Conservation (phyloP, 2,797 vertebrate genomes). For the Falco cherrug region DNA sequence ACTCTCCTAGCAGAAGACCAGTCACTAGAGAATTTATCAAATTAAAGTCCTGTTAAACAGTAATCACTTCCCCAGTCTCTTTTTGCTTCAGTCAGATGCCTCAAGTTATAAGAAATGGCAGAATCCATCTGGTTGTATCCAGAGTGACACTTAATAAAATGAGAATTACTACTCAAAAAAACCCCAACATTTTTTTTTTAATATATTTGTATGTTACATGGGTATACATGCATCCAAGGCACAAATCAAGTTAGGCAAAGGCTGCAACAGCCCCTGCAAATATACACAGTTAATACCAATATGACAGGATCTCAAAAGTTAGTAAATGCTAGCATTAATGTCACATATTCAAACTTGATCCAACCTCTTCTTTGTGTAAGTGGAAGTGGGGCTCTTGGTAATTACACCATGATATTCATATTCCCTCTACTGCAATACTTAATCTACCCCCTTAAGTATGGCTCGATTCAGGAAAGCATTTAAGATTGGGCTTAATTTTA, state of each 20-base stretch:
- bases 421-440: background rate
- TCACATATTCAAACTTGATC: background rate
- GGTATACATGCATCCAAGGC: background rate
- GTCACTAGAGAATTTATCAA: background rate
- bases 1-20: background rate
- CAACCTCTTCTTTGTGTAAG: background rate
- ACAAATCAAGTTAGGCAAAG: background rate
- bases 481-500: background rate
- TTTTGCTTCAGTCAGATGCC: conserved; percentile 1
- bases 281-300: background rate
- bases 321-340: background rate
- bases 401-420: background rate
- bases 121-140: background rate
- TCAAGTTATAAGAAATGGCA: background rate
- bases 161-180: background rate
- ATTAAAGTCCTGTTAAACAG: background rate
- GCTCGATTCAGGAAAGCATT: background rate
- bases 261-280: background rate
- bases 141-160: background rate
- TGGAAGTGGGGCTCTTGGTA: background rate
- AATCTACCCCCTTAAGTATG: background rate
- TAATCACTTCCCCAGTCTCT: background rate
- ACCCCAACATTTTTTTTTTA: no score
- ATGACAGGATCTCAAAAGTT: background rate
- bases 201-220: background rate